Percentiles rank a stretch among this genome's conserved stretches.
Evolutionary conservation across 2,888 invertebrate genomes (phyloP).

Genomic region (Maniola hyperantus): DNA sequence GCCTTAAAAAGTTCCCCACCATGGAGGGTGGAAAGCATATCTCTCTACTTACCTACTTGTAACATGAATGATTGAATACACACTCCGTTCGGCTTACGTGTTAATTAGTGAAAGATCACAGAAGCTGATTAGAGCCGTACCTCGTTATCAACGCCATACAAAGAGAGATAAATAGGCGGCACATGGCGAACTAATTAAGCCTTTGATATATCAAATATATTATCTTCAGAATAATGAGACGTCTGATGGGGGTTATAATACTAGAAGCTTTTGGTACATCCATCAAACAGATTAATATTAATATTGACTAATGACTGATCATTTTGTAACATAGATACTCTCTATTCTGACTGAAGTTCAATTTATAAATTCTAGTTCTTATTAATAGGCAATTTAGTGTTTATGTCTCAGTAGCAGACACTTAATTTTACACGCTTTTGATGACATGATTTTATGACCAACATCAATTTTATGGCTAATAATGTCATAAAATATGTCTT

Average conservation of each 20-base stretch:
- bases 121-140: conserved; percentile 29
- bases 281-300: not conserved
- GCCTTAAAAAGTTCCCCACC: too few species aligned
- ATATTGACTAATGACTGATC: too few species aligned
- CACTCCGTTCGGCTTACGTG: conserved; percentile 25
- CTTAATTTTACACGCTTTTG: conserved; percentile 61
- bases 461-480: conserved; percentile 58
- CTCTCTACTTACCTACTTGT: not conserved
- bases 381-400: conserved; percentile 52
- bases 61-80: conserved; percentile 19
- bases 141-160: conserved; percentile 28
- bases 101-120: conserved; percentile 35
- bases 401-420: conserved; percentile 50
- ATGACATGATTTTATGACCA: conserved; percentile 63
- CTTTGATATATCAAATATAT: conserved; percentile 30
- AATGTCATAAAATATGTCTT: conserved; percentile 50
- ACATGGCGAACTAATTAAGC: conserved; percentile 28
- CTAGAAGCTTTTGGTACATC: not conserved
- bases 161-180: conserved; percentile 23
- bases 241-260: conserved; percentile 2
- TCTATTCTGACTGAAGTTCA: not conserved
- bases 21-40: too few species aligned
- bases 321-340: too few species aligned
- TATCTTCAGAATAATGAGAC: conserved; percentile 14
- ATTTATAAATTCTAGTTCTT: conserved; percentile 30